Evolutionary conservation across 1,140 invertebrate genomes (phyloP).

Genomic region (Marisa cornuarietis): DNA sequence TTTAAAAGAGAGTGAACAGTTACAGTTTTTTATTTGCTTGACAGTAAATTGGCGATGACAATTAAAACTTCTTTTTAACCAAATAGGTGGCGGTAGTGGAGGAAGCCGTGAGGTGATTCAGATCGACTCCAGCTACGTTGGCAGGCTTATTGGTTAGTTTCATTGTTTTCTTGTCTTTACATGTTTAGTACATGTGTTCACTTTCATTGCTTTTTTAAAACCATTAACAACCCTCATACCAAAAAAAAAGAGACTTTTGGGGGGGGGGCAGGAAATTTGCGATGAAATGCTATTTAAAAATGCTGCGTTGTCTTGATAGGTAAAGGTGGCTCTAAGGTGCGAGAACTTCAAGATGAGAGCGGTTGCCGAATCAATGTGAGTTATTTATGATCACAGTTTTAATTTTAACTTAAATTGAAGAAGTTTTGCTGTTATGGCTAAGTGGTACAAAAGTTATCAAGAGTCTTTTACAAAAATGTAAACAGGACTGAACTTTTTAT

Average conservation of each 20-base stretch:
- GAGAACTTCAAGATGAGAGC: constrained; percentile 22
- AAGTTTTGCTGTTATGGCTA: no score
- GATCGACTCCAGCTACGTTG: constrained; percentile 31
- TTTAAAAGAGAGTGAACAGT: no score
- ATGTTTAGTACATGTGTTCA: neutral
- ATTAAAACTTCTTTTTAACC: no score
- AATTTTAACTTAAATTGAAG: neutral
- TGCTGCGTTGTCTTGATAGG: constrained; percentile 11
- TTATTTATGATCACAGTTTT: neutral
- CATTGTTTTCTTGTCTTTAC: neutral
- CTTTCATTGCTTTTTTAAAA: neutral
- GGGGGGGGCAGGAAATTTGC: no score
- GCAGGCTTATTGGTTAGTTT: constrained; percentile 43
- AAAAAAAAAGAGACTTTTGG: no score
- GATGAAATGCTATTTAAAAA: neutral
- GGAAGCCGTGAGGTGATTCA: constrained; percentile 17
- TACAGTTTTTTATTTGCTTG: no score
- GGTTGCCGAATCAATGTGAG: constrained; percentile 19
- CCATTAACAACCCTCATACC: no score
- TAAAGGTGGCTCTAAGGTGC: constrained; percentile 27
- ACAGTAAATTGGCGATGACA: no score
- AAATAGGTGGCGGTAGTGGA: neutral
- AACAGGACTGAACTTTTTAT: no score
- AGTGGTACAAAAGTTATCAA: no score
- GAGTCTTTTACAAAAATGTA: no score